Evolutionary conservation across 2,113 vertebrate genomes (phyloP).

Genomic region (Nestor notabilis): DNA sequence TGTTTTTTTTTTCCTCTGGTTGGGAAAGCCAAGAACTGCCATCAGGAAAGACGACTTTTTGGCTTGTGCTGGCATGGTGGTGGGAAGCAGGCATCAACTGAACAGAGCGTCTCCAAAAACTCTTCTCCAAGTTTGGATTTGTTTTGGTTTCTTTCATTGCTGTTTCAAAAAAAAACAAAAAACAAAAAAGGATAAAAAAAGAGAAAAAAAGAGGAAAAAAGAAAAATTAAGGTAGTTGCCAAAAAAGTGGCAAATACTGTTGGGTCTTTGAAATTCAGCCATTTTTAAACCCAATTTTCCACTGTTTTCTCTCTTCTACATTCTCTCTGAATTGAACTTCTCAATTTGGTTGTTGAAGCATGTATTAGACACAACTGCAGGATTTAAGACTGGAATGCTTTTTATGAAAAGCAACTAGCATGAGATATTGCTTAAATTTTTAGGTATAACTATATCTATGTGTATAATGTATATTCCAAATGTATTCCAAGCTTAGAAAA

Average conservation of each 20-base stretch:
- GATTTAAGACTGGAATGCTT: constrained; percentile 78
- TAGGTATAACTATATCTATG: constrained; percentile 78
- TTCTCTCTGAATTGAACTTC: constrained; percentile 57
- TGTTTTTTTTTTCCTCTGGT: constrained; percentile 46
- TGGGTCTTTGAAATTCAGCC: constrained; percentile 74
- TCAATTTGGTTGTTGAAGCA: constrained; percentile 73
- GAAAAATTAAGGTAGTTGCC: constrained; percentile 72
- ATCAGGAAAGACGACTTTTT: constrained; percentile 58
- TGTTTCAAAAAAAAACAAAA: constrained; percentile 25
- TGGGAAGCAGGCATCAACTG: constrained; percentile 65
- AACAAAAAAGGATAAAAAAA: background rate
- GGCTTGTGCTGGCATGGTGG: constrained; percentile 63
- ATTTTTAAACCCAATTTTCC: constrained; percentile 61
- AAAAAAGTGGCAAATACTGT: constrained; percentile 72
- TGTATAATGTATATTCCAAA: constrained; percentile 83
- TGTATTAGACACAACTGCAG: constrained; percentile 73
- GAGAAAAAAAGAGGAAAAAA: background rate
- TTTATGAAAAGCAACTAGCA: constrained; percentile 83
- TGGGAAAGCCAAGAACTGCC: constrained; percentile 50
- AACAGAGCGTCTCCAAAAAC: constrained; percentile 64
- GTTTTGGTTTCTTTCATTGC: constrained; percentile 63
- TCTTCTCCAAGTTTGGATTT: constrained; percentile 36
- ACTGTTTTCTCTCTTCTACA: constrained; percentile 69
- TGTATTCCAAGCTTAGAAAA: constrained; percentile 82
- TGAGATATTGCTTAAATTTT: constrained; percentile 80